Conservation (phyloP, 2,797 vertebrate species). For the Poeciliopsis gracilis region DNA sequence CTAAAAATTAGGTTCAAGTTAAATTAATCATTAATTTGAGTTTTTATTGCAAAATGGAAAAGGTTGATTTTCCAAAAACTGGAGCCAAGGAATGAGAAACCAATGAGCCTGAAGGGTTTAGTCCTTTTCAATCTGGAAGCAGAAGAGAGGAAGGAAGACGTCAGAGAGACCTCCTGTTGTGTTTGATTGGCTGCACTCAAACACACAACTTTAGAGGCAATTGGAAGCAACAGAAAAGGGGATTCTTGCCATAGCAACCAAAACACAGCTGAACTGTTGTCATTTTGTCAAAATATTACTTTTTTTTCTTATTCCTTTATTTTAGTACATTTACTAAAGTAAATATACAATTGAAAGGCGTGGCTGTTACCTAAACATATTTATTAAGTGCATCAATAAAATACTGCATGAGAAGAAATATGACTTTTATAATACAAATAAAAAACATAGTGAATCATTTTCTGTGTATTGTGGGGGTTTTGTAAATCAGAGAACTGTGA, state of each 20-base stretch:
- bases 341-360: background rate
- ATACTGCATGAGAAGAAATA: background rate
- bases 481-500: background rate
- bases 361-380: background rate
- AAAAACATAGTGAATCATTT: background rate
- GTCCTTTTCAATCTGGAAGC: background rate
- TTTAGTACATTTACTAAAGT: background rate
- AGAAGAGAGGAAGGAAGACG: background rate
- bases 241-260: background rate
- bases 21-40: background rate
- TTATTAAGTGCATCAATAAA: background rate
- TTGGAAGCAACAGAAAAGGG: conserved; percentile 3
- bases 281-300: background rate
- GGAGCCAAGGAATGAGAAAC: background rate
- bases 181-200: conserved; percentile 15
- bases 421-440: background rate
- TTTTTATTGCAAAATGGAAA: background rate
- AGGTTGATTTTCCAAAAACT: background rate
- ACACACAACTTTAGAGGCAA: conserved; percentile 7
- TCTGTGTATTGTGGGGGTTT: background rate
- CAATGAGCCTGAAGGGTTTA: background rate
- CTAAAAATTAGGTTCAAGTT: background rate
- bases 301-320: background rate
- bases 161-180: background rate
- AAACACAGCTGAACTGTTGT: background rate